These are phyloP conservation scores for Tenthredo notha DNA, from an alignment of 2,888 invertebrate species.

Conservation along the genomic window DNA sequence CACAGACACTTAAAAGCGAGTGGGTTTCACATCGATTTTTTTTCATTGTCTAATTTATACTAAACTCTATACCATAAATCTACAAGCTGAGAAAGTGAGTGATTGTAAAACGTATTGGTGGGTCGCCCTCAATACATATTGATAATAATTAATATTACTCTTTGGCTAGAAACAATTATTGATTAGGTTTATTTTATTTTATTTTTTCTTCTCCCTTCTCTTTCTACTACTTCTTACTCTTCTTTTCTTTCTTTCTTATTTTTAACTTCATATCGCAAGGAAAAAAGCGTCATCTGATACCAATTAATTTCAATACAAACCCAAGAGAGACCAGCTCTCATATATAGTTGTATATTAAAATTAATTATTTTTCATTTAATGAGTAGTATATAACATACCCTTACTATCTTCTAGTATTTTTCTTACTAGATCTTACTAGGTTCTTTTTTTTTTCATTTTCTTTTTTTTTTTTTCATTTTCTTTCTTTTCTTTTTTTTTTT, in stretches of 20 bases:
- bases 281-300: constrained; percentile 58
- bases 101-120: constrained; percentile 61
- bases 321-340: constrained; percentile 71
- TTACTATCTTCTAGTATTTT: constrained; percentile 34
- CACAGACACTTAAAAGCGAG: constrained; percentile 66
- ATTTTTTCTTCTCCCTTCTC: constrained; percentile 2
- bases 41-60: constrained; percentile 51
- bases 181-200: constrained; percentile 56
- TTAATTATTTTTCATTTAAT: constrained; percentile 62
- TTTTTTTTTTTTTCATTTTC: not conserved
- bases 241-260: not conserved
- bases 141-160: constrained; percentile 71
- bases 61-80: constrained; percentile 55
- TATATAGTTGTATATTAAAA: constrained; percentile 69
- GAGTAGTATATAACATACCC: constrained; percentile 50
- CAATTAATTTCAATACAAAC: constrained; percentile 70
- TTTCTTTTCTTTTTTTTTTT: constrained; percentile 7
- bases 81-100: constrained; percentile 61
- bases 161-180: constrained; percentile 75
- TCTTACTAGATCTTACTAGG: constrained; percentile 45
- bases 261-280: constrained; percentile 54
- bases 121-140: constrained; percentile 51
- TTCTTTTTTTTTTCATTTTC: not conserved
- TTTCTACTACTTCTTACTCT: constrained; percentile 5
- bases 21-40: constrained; percentile 61